Evolutionary conservation across 1,140 invertebrate genomes (phyloP).

Genomic region (Calephelis nemesis): DNA sequence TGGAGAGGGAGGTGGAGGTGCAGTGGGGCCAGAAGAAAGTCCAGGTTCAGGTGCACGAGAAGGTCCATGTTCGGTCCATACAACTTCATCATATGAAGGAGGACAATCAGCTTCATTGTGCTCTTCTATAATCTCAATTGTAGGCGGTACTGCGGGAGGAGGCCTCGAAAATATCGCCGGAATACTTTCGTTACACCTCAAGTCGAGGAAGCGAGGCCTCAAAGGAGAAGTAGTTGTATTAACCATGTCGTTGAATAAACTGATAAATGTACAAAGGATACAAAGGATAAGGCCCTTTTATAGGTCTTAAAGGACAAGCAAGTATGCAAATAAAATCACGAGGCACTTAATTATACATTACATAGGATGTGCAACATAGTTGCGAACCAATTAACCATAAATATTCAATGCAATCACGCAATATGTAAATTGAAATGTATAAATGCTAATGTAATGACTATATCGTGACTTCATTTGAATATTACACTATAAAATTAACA

Average conservation of each 20-base stretch:
- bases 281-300: conserved; percentile 9
- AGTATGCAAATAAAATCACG: conserved; percentile 13
- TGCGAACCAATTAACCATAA: conserved; percentile 6
- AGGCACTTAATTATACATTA: conserved; percentile 4
- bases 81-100: conserved; percentile 4
- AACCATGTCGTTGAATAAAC: conserved; percentile 10
- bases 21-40: neutral
- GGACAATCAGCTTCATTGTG: conserved; percentile 8
- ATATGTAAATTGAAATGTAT: neutral
- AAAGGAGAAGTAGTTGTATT: conserved; percentile 6
- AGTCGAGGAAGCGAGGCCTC: conserved; percentile 2
- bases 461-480: conserved; percentile 14
- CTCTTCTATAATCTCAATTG: conserved; percentile 4
- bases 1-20: neutral
- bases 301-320: conserved; percentile 2
- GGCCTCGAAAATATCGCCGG: conserved; percentile 5
- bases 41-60: conserved; percentile 1
- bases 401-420: neutral
- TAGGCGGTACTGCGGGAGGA: conserved; percentile 1
- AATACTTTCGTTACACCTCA: conserved; percentile 1
- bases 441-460: conserved; percentile 15
- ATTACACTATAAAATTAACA: conserved; percentile 13
- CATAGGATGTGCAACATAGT: conserved; percentile 10
- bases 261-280: conserved; percentile 7
- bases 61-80: neutral